Evolutionary conservation across 2,797 vertebrate genomes (phyloP).

Genomic region (Erithacus rubecula): DNA sequence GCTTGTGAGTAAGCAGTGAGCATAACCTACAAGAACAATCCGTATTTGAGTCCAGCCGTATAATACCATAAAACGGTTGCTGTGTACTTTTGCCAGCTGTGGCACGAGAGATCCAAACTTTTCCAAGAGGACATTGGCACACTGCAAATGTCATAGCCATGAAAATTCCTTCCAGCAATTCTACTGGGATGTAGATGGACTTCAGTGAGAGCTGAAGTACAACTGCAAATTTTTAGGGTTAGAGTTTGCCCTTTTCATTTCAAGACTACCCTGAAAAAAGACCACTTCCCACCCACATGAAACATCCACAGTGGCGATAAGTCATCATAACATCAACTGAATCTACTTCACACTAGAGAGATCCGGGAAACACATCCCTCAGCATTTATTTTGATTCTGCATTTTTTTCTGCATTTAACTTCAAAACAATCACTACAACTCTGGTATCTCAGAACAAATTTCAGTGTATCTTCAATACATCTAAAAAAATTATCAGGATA

Average conservation of each 20-base stretch:
- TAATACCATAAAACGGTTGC: background rate
- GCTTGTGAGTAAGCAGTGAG: background rate
- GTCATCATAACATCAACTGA: background rate
- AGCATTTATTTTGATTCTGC: background rate
- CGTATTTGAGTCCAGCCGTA: background rate
- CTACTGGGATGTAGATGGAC: background rate
- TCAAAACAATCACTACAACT: background rate
- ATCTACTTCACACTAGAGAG: background rate
- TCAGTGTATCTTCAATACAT: background rate
- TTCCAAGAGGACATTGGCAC: background rate
- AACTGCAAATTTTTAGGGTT: background rate
- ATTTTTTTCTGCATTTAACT: background rate
- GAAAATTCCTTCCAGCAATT: background rate
- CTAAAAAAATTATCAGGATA: background rate
- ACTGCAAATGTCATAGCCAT: background rate
- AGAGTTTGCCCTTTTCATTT: background rate
- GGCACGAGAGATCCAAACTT: background rate
- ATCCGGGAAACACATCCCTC: background rate
- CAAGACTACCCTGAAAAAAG: background rate
- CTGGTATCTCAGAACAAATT: background rate
- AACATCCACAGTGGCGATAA: background rate
- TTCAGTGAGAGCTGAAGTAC: background rate
- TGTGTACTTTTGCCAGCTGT: background rate
- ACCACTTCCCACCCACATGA: background rate
- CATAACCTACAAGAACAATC: background rate